Evolutionary conservation across 2,888 invertebrate genomes (phyloP).

Genomic region (Lasius fuliginosus): DNA sequence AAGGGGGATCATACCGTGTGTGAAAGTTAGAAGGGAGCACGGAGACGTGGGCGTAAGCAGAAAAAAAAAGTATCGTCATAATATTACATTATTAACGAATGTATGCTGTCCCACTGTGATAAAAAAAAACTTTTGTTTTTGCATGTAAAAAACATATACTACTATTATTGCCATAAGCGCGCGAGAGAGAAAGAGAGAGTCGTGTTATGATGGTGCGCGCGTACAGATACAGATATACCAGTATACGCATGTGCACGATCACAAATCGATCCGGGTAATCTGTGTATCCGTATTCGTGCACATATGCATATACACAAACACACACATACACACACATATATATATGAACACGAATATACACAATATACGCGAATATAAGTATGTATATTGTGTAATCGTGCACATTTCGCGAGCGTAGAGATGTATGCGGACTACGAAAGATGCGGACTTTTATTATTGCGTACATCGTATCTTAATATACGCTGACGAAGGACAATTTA

Average conservation of each 20-base stretch:
- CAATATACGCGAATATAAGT: conserved; percentile 34
- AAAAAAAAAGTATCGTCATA: conserved; percentile 71
- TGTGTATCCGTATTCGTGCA: background rate
- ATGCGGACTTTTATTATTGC: conserved; percentile 69
- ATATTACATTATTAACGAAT: conserved; percentile 83
- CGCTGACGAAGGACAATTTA: conserved; percentile 60
- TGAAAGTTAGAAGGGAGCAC: conserved; percentile 23
- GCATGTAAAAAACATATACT: conserved; percentile 84
- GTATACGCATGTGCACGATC: conserved; percentile 58
- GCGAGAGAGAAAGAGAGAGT: conserved; percentile 50
- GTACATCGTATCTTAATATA: conserved; percentile 59
- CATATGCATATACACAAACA: conserved; percentile 56
- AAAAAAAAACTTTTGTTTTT: conserved; percentile 85
- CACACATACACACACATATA: conserved; percentile 37
- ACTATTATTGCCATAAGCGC: conserved; percentile 82
- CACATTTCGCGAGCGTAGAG: conserved; percentile 51
- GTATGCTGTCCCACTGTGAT: conserved; percentile 86
- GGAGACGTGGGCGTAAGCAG: conserved; percentile 27
- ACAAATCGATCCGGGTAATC: conserved; percentile 61
- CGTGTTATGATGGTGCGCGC: conserved; percentile 65
- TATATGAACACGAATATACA: conserved; percentile 32
- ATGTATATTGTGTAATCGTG: conserved; percentile 73
- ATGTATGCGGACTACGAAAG: conserved; percentile 67
- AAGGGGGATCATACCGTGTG: conserved; percentile 30
- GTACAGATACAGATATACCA: conserved; percentile 63